phyloP scores from a whole-genome alignment of 2,113 vertebrate species.

The Sinocyclocheilus rhinocerous region DNA sequence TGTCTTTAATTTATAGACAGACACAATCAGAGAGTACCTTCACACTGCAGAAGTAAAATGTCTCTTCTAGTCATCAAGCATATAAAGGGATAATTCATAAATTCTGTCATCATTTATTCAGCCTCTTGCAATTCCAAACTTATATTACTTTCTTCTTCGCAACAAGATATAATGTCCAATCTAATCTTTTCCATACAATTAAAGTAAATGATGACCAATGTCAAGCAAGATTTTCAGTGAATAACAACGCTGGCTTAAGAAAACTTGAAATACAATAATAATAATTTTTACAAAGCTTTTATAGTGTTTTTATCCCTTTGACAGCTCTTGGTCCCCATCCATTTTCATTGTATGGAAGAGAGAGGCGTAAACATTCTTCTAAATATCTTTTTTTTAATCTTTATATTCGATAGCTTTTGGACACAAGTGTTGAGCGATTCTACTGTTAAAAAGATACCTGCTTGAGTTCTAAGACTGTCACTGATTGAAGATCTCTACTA shows the following conservation, averaged over 20 bases:
- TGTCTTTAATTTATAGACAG: background rate
- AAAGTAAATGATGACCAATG: background rate
- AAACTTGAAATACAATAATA: background rate
- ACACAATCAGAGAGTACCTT: background rate
- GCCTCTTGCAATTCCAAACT: background rate
- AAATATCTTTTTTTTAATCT: background rate
- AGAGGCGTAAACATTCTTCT: background rate
- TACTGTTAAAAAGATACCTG: background rate
- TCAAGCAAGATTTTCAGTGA: background rate
- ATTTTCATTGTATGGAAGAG: background rate
- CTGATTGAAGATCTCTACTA: constrained; percentile 15
- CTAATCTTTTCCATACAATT: background rate
- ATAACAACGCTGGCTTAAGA: background rate
- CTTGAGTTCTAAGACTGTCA: background rate
- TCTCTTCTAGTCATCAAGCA: too few species aligned
- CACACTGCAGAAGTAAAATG: background rate
- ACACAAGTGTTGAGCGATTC: background rate
- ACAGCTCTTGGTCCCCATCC: background rate
- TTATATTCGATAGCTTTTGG: background rate
- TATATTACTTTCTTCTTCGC: background rate
- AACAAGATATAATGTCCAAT: background rate
- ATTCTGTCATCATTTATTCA: background rate
- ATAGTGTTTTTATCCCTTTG: background rate
- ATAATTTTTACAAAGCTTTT: background rate
- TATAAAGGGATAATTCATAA: background rate